Evolutionary conservation across 2,888 invertebrate genomes (phyloP).

Genomic region (Argynnis bischoffii): DNA sequence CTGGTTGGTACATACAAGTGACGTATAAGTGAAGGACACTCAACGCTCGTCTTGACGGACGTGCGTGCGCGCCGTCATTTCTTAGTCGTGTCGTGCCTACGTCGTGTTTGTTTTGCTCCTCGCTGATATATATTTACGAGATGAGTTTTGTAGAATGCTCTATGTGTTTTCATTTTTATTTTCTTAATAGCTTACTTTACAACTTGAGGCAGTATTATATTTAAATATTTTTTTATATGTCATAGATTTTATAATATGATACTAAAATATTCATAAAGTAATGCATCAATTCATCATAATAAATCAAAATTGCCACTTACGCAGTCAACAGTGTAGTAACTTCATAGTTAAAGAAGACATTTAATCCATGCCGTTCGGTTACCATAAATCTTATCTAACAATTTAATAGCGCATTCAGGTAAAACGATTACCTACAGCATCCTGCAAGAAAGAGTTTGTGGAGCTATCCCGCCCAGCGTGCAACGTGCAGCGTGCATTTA

Average conservation of each 20-base stretch:
- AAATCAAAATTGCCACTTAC: slow-evolving; percentile 18
- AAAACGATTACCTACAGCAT: slow-evolving; percentile 35
- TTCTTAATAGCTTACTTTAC: background rate
- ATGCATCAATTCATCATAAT: slow-evolving; percentile 12
- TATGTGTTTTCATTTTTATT: slow-evolving; percentile 11
- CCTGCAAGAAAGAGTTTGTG: slow-evolving; percentile 30
- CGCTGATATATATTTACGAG: slow-evolving; percentile 28
- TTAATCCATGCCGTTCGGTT: slow-evolving; percentile 18
- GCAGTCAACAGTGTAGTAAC: slow-evolving; percentile 13
- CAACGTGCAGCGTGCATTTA: slow-evolving; percentile 51
- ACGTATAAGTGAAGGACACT: slow-evolving; percentile 34
- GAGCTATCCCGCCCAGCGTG: slow-evolving; percentile 35
- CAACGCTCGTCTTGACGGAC: slow-evolving; percentile 27
- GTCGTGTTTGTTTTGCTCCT: slow-evolving; percentile 26
- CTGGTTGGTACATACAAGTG: slow-evolving; percentile 21
- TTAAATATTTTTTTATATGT: background rate
- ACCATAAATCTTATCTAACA: slow-evolving; percentile 29
- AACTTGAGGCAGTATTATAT: background rate
- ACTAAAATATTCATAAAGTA: slow-evolving; percentile 3
- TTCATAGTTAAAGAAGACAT: slow-evolving; percentile 18
- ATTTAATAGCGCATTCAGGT: slow-evolving; percentile 36
- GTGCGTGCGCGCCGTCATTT: slow-evolving; percentile 38
- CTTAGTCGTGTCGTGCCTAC: slow-evolving; percentile 32
- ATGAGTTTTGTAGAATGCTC: slow-evolving; percentile 15
- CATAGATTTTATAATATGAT: no score